Base-by-base conservation (phyloP, 2,888 invertebrate species). In the Carcina quercana region DNA sequence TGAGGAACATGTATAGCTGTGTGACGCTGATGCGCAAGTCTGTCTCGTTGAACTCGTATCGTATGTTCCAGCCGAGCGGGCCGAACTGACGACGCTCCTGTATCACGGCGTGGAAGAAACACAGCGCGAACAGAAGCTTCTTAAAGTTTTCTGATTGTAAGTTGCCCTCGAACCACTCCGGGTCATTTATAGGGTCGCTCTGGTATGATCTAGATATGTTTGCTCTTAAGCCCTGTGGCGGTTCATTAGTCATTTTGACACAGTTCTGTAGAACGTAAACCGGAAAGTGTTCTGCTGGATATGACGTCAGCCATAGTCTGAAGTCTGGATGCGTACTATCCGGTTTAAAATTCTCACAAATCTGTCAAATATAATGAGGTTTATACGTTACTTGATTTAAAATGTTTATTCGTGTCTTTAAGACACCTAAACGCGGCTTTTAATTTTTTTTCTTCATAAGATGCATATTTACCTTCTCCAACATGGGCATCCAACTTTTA, bases 221-320 rank as follows among this genome's bases (percentile, higher is more conserved):
- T 2, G 95, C 94, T 32, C 93, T 85, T 3, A n/a, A 53, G 53
- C 94, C 97, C 71, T 95, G 94, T 0, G 97, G 97, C 0, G 97
- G 96, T 67, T 98, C 97, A 65, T 97, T 97, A 0, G 96, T 97
- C 93, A 98, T 97, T 85, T 97, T 97, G 0, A 97, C 93, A 21
- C 97, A 94, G 53, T 95, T 96, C 64, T 97, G 96, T 24, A 98
- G 78, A 2, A 97, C 92, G 28, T 93, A 88, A 0, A 97, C 94
- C 0, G 98, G 97, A 67, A 98, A 98, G 75, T 96, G 90, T 0
- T 92, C 91, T 0, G 94, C 92, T 0, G 97, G 96, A 61, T 96
- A 96, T 8, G 96, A 96, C 1, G 97, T 97, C 11, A 98, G 75
- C 97, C 97, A 98, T 5, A 98, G 79, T 12, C 97, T 89, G 64